Base-by-base conservation (phyloP, 2,888 invertebrate genomes). In the Linnaemya tessellans region DNA sequence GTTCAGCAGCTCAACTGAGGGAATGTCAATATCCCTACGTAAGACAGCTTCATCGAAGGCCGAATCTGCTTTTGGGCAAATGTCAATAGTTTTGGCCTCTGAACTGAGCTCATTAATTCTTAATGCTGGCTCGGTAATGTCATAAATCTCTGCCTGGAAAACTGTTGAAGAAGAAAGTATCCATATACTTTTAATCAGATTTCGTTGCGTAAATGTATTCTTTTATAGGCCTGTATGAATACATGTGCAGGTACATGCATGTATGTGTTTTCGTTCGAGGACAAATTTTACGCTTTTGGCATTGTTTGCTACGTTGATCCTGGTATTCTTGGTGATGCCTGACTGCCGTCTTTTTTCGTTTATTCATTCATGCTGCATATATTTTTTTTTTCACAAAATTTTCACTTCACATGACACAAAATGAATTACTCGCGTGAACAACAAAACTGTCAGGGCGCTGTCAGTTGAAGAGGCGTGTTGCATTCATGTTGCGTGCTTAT, bases 381-480 rank as follows among this genome's bases (percentile, higher is more conserved):
- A 3, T 46, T 30, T 81, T 84, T 87, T 86, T 84, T 86, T 88
- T 85, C 60, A 3, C 5, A 30, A 64, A 58, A 73, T 71, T 87
- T 84, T 78, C 86, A 74, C 87, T 84, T 84, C 81, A 78, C 85
- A 87, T 85, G 83, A 80, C 88, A 89, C 88, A 91, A 91, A 90
- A 91, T 90, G 91, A 91, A 91, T 91, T 91, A 91, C 90, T 91
- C 90, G 91, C 91, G 89, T 90, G 91, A 91, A 90, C 90, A 91
- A 90, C 91, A 90, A 91, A 91, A 90, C 91, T 91, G 91, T 91
- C 91, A 91, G 89, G 89, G 88, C 84, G 89, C 91, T 91, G 91
- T 91, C 91, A 91, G 91, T 89, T 89, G 87, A 86, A 88, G 87
- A 87, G 87, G 88, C 88, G 88, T 88, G 87, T 86, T 87, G 87